A percentile compares a stretch with the other conserved stretches of the same genome.
These are phyloP conservation scores for Drosophila nigricruria DNA, from an alignment of 2,888 invertebrate genomes.

Conservation along the genomic window DNA sequence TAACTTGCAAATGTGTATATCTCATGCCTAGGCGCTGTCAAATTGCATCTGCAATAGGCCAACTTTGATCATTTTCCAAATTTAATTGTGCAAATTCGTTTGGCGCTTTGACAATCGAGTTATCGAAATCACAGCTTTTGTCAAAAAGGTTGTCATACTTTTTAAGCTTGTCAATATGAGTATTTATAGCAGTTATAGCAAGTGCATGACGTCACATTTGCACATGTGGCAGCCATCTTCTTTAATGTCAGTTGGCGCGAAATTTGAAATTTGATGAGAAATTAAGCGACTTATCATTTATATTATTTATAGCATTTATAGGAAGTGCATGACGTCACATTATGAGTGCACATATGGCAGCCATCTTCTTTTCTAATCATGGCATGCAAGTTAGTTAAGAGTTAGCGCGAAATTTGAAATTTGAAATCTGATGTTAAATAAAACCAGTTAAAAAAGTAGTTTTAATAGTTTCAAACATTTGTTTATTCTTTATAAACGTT, in stretches of 20 bases:
- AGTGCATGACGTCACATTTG: too few relatives aligned
- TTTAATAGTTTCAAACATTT: slow-evolving; percentile 83
- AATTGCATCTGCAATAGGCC: slow-evolving; percentile 5
- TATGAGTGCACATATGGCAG: not conserved
- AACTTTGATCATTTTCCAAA: slow-evolving; percentile 5
- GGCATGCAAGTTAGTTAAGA: not conserved
- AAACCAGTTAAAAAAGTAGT: slow-evolving; percentile 31
- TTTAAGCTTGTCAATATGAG: too few relatives aligned
- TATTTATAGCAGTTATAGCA: too few relatives aligned
- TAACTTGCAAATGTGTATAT: slow-evolving; percentile 1
- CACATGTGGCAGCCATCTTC: too few relatives aligned
- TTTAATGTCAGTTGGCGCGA: too few relatives aligned
- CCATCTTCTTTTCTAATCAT: not conserved
- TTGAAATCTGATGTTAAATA: slow-evolving; percentile 13
- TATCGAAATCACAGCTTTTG: slow-evolving; percentile 7
- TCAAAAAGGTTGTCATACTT: too few relatives aligned
- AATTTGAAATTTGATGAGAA: too few relatives aligned
- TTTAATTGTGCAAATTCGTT: slow-evolving; percentile 8
- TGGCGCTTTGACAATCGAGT: slow-evolving; percentile 10
- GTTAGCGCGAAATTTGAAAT: slow-evolving; percentile 6
- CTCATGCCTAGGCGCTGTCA: slow-evolving; percentile 12
- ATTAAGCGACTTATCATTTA: too few relatives aligned
- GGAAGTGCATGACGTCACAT: not conserved
- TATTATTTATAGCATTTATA: too few relatives aligned
- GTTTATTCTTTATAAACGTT: slow-evolving; percentile 84